Conservation (phyloP, 2,113 vertebrate genomes). For the Equus quagga region DNA sequence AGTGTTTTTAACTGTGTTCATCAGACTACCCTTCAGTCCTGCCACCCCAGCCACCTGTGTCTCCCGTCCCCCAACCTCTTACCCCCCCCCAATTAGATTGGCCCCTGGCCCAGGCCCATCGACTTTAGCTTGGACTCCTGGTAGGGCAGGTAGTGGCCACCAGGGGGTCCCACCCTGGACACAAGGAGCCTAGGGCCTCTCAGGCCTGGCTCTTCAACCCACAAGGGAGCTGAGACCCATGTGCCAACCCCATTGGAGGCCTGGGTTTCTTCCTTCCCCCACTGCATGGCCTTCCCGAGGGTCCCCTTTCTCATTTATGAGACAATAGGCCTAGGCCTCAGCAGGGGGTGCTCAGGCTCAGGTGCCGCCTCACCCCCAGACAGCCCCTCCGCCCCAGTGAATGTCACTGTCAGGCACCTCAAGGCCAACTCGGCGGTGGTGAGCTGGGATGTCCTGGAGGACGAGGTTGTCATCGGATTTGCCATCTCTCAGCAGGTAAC, state of each 20-base stretch:
- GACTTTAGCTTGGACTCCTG: not conserved
- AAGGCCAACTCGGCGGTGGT: slow-evolving; percentile 96
- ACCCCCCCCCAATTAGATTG: not conserved
- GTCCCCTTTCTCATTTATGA: not conserved
- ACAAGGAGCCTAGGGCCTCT: not conserved
- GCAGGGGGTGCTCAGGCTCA: slow-evolving; percentile 32
- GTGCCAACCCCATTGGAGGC: not conserved
- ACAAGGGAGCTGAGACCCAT: not conserved
- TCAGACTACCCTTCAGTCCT: not conserved
- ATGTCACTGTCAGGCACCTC: slow-evolving; percentile 96
- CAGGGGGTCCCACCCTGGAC: not conserved
- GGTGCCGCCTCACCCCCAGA: slow-evolving; percentile 87
- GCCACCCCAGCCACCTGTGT: not conserved
- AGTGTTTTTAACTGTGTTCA: slow-evolving; percentile 12
- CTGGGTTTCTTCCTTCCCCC: not conserved
- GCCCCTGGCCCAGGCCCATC: not conserved
- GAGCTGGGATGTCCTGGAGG: slow-evolving; percentile 97
- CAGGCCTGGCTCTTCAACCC: not conserved
- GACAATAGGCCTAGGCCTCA: not conserved
- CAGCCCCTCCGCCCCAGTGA: slow-evolving; percentile 95
- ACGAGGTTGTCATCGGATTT: slow-evolving; percentile 97
- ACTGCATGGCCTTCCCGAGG: not conserved
- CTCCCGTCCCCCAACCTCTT: not conserved
- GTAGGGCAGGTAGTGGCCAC: not conserved
- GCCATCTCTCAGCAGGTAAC: slow-evolving; percentile 97